Evolutionary conservation across 2,797 vertebrate species (phyloP).

Genomic region (Argya squamiceps): DNA sequence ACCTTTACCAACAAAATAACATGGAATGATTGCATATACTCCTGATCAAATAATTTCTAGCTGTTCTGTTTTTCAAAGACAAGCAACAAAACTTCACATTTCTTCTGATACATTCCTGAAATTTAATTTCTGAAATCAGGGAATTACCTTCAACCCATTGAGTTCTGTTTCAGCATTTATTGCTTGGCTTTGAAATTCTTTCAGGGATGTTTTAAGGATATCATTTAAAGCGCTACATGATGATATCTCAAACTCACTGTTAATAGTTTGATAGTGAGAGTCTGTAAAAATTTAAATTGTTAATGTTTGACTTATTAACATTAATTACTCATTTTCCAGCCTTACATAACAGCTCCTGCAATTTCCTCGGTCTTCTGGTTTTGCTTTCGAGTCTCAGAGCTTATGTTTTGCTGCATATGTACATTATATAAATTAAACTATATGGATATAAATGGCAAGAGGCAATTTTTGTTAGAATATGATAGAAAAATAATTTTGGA

Average conservation of each 20-base stretch:
- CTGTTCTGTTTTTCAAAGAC: neutral
- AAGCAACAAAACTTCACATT: neutral
- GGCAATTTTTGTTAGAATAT: accelerated
- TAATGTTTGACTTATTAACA: neutral
- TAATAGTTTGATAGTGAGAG: neutral
- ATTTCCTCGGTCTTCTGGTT: neutral
- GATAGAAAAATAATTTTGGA: neutral
- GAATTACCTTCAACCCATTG: neutral
- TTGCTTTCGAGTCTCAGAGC: neutral
- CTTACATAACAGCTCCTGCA: neutral
- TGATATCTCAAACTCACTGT: neutral
- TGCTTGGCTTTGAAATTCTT: neutral
- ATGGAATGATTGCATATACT: neutral
- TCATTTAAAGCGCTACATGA: neutral
- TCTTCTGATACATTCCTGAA: neutral
- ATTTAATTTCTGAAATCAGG: neutral
- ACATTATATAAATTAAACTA: neutral
- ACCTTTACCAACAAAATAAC: neutral
- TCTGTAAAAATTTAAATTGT: neutral
- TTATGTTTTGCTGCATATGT: neutral
- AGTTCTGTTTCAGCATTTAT: neutral
- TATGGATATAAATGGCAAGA: neutral
- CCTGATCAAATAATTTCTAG: neutral
- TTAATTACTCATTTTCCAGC: neutral
- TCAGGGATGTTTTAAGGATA: neutral